Percentiles rank a stretch among this genome's conserved stretches.
These are phyloP conservation scores for Caenorhabditis elegans DNA, from an alignment of 1,140 invertebrate species.

Conservation along the genomic window DNA sequence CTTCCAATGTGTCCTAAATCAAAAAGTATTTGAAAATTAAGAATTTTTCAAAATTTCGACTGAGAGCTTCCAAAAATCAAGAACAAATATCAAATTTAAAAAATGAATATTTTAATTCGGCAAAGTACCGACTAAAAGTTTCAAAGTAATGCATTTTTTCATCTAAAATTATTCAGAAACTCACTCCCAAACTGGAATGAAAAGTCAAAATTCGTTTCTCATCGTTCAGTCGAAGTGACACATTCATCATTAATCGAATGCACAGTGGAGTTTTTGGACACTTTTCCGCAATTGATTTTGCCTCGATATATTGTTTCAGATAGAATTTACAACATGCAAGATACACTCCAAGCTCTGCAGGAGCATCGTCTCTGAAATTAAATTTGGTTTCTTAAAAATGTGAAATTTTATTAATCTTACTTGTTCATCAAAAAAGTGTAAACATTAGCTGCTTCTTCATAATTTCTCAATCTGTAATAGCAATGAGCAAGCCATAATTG, in stretches of 20 bases:
- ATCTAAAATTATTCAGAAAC: too few relatives aligned
- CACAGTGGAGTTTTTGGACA: conserved; percentile 3
- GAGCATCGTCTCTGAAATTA: background rate
- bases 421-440: background rate
- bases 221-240: background rate
- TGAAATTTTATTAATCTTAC: background rate
- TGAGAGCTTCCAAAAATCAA: too few relatives aligned
- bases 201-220: background rate
- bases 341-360: background rate
- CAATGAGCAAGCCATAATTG: background rate
- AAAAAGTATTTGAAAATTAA: background rate
- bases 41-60: too few relatives aligned
- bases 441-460: background rate
- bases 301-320: background rate
- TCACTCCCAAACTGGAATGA: background rate
- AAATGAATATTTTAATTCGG: too few relatives aligned
- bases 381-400: background rate
- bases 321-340: background rate
- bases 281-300: background rate
- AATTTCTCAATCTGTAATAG: conserved; percentile 10
- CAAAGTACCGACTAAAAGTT: too few relatives aligned
- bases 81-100: too few relatives aligned
- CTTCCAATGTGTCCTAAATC: background rate
- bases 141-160: too few relatives aligned
- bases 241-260: conserved; percentile 11